Evolutionary conservation across 53 echinoderm and acorn worm species (phyloP), one percentile per base, ranked within the genome.

Genomic region (Pentamera pediparva): DNA sequence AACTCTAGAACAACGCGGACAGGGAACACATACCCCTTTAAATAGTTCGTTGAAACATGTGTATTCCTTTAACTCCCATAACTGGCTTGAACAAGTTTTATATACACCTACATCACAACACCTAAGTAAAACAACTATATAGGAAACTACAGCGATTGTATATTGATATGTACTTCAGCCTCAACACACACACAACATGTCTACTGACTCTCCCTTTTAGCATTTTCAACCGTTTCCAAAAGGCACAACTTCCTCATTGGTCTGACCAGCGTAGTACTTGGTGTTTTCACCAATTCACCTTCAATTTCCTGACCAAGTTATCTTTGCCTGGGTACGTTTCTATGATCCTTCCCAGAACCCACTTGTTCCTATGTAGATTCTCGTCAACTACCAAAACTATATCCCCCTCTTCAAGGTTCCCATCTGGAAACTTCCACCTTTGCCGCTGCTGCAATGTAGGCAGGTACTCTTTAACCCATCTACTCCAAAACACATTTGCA

Each of bases 181-280:
- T n/a, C n/a, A n/a, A n/a, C n/a, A n/a, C n/a, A n/a, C n/a, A n/a
- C n/a, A n/a, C n/a, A n/a, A n/a, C n/a, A n/a, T n/a, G n/a, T n/a
- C 6, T 51, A 13, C 51, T 9, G 51, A 51, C 24, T 6, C 6
- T 51, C 21, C 38, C 4, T 37, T 39, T 39, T 25, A 24, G 22
- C 39, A 11, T 0, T 65, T 59, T 82, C 82, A 10, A 50, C 53
- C 11, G 56, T 35, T 3, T 60, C 59, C 62, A 88, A 34, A 26
- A 88, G 26, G 48, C 76, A 84, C 36, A 89, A 35, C 61, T 84
- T 89, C 20, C 38, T 76, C 47, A 88, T 72, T 69, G 84, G 89
- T 59, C 89, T 80, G 13, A 81, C 62, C 5, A 79, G 69, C 26
- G 51, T 75, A 29, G 70, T 39, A 49, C 62, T 37, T 35, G 41